Percentiles rank a stretch among this genome's conserved stretches.
Conservation (phyloP, 2,888 invertebrate species). For the Blera fallax region DNA sequence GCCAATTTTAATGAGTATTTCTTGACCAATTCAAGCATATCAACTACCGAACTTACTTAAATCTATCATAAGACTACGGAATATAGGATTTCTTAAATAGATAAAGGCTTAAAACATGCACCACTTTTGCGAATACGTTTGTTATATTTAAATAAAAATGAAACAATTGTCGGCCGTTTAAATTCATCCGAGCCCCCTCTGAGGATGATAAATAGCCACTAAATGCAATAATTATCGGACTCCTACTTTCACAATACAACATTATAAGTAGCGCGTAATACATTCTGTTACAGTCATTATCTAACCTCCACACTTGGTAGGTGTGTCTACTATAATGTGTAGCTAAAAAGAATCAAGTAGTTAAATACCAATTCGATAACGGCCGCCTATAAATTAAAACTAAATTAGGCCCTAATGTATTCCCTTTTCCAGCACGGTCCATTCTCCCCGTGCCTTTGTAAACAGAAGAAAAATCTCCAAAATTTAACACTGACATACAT, state of each 20-base stretch:
- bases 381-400: slow-evolving; percentile 61
- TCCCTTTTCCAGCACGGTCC: background rate
- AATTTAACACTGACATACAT: slow-evolving; percentile 13
- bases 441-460: background rate
- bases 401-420: slow-evolving; percentile 28
- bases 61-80: too few species aligned
- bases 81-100: too few species aligned
- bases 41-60: too few species aligned
- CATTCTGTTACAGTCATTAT: background rate
- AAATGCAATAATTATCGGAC: slow-evolving; percentile 4
- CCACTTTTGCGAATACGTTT: background rate
- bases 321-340: background rate
- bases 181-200: too few species aligned
- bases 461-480: background rate
- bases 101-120: too few species aligned
- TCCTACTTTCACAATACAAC: slow-evolving; percentile 6
- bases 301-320: background rate
- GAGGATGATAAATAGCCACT: background rate
- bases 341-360: background rate
- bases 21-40: too few species aligned
- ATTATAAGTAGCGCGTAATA: background rate
- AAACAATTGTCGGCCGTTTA: background rate
- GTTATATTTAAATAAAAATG: background rate
- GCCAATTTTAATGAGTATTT: too few species aligned
- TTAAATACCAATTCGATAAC: slow-evolving; percentile 8